Evolutionary conservation across 2,888 invertebrate species (phyloP).

Genomic region (Coenonympha glycerion): DNA sequence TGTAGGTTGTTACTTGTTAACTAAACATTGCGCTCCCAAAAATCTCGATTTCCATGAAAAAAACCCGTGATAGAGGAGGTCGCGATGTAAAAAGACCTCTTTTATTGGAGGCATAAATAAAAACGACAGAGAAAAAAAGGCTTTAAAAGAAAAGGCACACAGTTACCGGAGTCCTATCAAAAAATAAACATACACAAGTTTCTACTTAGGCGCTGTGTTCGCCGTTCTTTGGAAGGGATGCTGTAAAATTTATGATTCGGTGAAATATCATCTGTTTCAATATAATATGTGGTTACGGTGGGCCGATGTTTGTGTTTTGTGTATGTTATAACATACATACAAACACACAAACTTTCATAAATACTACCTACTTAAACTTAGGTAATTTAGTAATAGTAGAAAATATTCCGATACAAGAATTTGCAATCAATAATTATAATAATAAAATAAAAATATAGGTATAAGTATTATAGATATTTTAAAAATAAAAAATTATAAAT

Average conservation of each 20-base stretch:
- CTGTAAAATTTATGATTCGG: slow-evolving; percentile 72
- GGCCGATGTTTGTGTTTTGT: background rate
- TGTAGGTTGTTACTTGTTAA: background rate
- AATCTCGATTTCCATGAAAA: slow-evolving; percentile 65
- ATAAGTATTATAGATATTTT: too few species aligned
- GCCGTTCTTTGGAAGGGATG: slow-evolving; percentile 59
- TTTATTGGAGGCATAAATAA: slow-evolving; percentile 68
- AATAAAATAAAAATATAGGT: too few species aligned
- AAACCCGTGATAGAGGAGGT: slow-evolving; percentile 49
- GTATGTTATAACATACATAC: too few species aligned
- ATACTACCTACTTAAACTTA: too few species aligned
- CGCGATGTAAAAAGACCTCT: slow-evolving; percentile 55
- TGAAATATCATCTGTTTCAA: slow-evolving; percentile 48
- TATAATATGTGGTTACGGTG: slow-evolving; percentile 12
- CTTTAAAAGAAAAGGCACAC: slow-evolving; percentile 63
- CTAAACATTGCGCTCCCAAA: slow-evolving; percentile 33
- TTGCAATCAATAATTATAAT: too few species aligned
- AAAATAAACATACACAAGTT: slow-evolving; percentile 70
- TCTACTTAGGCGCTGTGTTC: slow-evolving; percentile 66
- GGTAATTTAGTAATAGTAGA: too few species aligned
- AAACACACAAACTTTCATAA: too few species aligned
- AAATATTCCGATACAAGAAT: too few species aligned
- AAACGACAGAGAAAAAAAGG: slow-evolving; percentile 43
- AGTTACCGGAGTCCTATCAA: slow-evolving; percentile 70
- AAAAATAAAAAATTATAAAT: too few species aligned